These are phyloP conservation scores for Sebastes matsubarae DNA, from an alignment of 2,797 vertebrate species.

Conservation along the genomic window DNA sequence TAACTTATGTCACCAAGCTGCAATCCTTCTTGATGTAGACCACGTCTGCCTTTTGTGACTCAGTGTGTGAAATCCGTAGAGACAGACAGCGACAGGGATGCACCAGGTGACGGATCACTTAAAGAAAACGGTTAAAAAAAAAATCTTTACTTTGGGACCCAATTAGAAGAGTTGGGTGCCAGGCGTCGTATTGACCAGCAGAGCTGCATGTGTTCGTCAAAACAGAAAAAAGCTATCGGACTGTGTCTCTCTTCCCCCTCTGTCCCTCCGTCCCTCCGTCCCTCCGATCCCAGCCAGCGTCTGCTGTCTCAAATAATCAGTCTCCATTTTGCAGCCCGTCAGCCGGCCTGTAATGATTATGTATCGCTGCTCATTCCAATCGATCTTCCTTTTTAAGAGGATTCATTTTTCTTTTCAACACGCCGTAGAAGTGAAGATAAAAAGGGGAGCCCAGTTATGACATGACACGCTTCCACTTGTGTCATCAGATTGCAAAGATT, in stretches of 20 bases:
- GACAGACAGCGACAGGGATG: not conserved
- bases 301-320: conserved; percentile 8
- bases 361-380: conserved; percentile 10
- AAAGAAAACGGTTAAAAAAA: not conserved
- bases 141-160: not conserved
- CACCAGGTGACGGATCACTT: conserved; percentile 6
- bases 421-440: not conserved
- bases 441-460: not conserved
- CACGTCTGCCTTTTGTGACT: not conserved
- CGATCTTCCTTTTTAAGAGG: conserved; percentile 11
- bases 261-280: not conserved
- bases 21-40: not conserved
- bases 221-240: not conserved
- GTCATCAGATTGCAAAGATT: not conserved
- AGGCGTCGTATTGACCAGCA: not conserved
- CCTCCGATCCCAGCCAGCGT: not conserved
- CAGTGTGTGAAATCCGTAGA: not conserved
- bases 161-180: conserved; percentile 6
- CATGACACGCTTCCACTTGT: not conserved
- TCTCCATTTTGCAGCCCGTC: conserved; percentile 35
- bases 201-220: not conserved
- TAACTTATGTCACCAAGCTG: not conserved
- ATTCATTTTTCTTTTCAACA: conserved; percentile 8
- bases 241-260: not conserved
- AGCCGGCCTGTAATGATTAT: conserved; percentile 37